A percentile compares a stretch with the other conserved stretches of the same genome.
Evolutionary conservation across 2,888 invertebrate species (phyloP).

Genomic region (Oasisia sp.): DNA sequence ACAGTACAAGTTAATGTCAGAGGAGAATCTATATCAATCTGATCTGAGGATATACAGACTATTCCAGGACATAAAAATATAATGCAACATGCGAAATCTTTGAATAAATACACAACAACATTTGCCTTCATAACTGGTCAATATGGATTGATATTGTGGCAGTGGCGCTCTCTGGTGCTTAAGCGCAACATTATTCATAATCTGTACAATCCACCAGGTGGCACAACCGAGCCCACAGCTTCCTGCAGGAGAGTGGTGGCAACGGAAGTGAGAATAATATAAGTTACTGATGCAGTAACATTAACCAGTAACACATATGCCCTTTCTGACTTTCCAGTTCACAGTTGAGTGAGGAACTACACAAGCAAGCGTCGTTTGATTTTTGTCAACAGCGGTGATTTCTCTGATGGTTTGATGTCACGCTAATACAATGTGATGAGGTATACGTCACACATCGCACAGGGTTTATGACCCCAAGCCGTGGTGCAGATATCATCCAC

Average conservation of each 20-base stretch:
- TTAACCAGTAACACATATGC: not conserved
- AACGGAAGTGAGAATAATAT: too few species aligned
- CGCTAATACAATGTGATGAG: not conserved
- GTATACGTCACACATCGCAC: not conserved
- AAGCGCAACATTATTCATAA: too few species aligned
- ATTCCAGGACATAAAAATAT: too few species aligned
- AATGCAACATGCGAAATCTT: too few species aligned
- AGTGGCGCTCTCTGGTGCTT: too few species aligned
- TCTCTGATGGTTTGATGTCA: not conserved
- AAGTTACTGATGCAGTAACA: not conserved
- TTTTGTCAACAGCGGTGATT: not conserved
- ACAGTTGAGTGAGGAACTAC: not conserved
- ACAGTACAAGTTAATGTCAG: not conserved
- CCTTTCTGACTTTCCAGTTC: not conserved
- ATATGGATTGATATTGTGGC: too few species aligned
- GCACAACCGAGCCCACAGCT: too few species aligned
- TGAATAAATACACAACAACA: too few species aligned
- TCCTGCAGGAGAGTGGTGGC: too few species aligned
- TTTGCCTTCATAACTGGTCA: too few species aligned
- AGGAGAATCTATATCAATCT: not conserved
- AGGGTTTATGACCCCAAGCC: not conserved
- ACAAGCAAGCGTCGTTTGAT: not conserved
- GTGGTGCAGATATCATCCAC: not conserved
- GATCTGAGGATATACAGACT: too few species aligned
- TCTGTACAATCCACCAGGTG: too few species aligned